Base-by-base conservation (phyloP, 37 sponge, comb jelly and placozoan genomes). In the Geodia barretti region DNA sequence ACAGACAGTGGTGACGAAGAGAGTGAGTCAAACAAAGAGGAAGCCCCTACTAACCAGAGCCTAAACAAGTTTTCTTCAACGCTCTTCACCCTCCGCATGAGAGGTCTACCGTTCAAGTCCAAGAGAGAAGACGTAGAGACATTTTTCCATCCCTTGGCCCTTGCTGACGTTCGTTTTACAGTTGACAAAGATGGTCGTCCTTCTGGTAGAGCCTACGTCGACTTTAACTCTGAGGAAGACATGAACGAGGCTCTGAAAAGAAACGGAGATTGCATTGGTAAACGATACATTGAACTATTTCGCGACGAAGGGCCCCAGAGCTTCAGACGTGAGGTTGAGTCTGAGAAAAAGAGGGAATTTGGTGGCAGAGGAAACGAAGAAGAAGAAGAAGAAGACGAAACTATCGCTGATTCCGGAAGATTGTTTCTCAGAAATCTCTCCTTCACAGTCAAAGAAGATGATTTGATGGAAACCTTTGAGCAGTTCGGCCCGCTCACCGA, bases 391-490 rank as follows among this genome's bases (percentile, higher is more conserved):
- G 76, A 67, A 58, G 65, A 25, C 1, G 89, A 93, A 37, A 64
- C 70, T 34, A 64, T 91, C 9, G 79, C 86, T 26, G 97, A 96
- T 4, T 89, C 97, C 3, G 99, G 99, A 1, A 75, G 99, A 34
- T 60, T 98, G 75, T 98, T 96, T 85, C 75, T 96, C 23, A 81
- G 97, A 20, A 98, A 98, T 75, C 80, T 98, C 1, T 65, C 99
- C 21, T 98, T 91, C 81, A 80, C 77, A 41, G 78, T 80, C 17
- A 85, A 90, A 0, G 97, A 98, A 71, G 92, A 96, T 1, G 88
- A 96, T 11, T 74, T 98, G 42, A 84, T 79, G 0, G 72, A 85
- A 20, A 73, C 91, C 60, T 96, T 98, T 74, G 80, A 70, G 19
- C 70, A 80, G 14, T 91, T 81, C 73, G 99, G 99, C 24, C 96